phyloP scores from a whole-genome alignment of 2,113 vertebrate species.

The Tachysurus vachellii region DNA sequence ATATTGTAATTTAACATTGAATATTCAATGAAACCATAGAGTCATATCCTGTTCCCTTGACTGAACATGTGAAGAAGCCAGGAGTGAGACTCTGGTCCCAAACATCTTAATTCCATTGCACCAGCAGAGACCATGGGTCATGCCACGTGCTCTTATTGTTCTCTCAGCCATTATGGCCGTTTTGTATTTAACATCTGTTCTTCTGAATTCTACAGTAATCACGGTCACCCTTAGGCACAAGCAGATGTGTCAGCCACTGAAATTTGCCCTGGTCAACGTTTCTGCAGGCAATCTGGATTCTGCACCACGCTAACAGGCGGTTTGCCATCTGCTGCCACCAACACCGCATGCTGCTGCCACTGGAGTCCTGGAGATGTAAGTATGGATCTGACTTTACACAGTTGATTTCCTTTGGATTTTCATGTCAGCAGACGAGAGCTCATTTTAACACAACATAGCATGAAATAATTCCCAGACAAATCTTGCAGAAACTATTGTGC shows the following conservation, averaged over 20 bases:
- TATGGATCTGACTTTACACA: not conserved
- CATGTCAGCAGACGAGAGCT: not conserved
- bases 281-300: conserved; percentile 69
- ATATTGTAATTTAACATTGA: not conserved
- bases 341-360: conserved; percentile 50
- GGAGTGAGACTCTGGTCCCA: not conserved
- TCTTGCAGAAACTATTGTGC: not conserved
- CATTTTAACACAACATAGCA: not conserved
- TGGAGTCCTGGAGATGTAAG: not conserved
- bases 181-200: conserved; percentile 67
- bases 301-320: conserved; percentile 68
- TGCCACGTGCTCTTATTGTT: conserved; percentile 65
- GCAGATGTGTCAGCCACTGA: conserved; percentile 74
- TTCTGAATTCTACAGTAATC: conserved; percentile 72
- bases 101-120: conserved; percentile 42
- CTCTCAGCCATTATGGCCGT: conserved; percentile 69
- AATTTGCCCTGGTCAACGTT: conserved; percentile 75
- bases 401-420: not conserved
- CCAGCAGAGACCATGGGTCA: conserved; percentile 62
- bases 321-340: conserved; percentile 70
- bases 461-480: not conserved
- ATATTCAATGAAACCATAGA: conserved; percentile 18
- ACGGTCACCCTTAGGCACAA: conserved; percentile 69
- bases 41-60: not conserved
- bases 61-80: not conserved